Base-by-base conservation (phyloP, 1,140 invertebrate genomes). In the Aphidius ervi region DNA sequence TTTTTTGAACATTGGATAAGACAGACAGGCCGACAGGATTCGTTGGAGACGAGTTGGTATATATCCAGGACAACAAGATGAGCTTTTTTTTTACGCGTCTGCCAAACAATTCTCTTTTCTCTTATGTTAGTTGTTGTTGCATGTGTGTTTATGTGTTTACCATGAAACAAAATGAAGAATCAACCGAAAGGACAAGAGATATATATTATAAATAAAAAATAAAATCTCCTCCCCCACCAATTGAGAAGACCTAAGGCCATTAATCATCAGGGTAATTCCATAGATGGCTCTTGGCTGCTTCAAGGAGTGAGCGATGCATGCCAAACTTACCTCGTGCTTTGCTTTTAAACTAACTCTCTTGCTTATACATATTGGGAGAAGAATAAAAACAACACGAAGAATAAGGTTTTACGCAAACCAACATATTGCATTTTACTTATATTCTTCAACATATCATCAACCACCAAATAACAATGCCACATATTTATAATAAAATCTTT, bases 251-350 rank as follows among this genome's bases (percentile, higher is more conserved):
- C 20, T 43, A 46, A 47, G 65, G 59, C 70, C 73, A 75, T 75
- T 74, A 75, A 74, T 74, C 72, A 74, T 75, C 68, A 60, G 64
- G 70, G 63, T 69, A 74, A 75, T 75, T 74, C 72, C 73, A 67
- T 75, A 74, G 73, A 75, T 74, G 73, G 70, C 68, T 72, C 67
- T 67, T 68, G 70, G 69, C 71, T 74, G 71, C 71, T 68, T 60
- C 52, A 56, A 76, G 72, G 71, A 62, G 62, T 63, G 65, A 66
- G 65, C 65, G 65, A 73, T 78, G 73, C 74, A 76, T 75, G 74
- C 74, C 76, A 72, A 75, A 70, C 73, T 74, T 69, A 64, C 67
- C 66, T 74, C 68, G 65, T 66, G 65, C 61, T 49, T 65, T 37
- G 64, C 54, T 60, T 65, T 65, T 43, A 59, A 63, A 65, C 58